Conservation (phyloP, 2,888 invertebrate species). For the Toxonevra muliebris region DNA sequence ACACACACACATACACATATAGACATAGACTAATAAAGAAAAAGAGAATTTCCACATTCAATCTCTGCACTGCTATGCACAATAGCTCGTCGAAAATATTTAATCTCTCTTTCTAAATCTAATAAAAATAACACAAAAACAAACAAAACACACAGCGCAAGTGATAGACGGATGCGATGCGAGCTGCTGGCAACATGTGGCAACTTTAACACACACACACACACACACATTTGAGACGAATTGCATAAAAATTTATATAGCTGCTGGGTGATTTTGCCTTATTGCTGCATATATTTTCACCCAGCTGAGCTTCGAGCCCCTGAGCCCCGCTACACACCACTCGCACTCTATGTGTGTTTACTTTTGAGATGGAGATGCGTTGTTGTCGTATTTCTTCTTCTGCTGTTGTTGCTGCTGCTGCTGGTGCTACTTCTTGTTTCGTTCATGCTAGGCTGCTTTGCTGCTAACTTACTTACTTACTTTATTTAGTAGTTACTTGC, state of each 20-base stretch:
- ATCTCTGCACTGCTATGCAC: not conserved
- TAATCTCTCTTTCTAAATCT: too few species aligned
- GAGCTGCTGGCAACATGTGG: constrained; percentile 18
- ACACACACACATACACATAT: not conserved
- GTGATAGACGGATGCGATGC: constrained; percentile 22
- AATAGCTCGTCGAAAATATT: too few species aligned
- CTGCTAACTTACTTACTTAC: too few species aligned
- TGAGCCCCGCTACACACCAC: not conserved
- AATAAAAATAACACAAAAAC: not conserved
- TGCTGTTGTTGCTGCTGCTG: not conserved
- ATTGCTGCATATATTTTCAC: constrained; percentile 21
- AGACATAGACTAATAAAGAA: too few species aligned
- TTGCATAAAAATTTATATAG: constrained; percentile 10
- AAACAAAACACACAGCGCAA: constrained; percentile 5
- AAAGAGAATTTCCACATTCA: not conserved
- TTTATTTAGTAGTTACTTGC: not conserved
- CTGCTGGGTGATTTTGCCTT: not conserved
- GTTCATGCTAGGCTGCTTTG: too few species aligned
- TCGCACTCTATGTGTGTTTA: not conserved
- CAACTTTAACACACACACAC: constrained; percentile 10
- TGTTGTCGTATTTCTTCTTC: constrained; percentile 24
- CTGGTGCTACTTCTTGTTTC: too few species aligned
- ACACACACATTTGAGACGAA: not conserved
- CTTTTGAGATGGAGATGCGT: constrained; percentile 29
- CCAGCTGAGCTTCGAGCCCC: constrained; percentile 20